A percentile compares a stretch with the other conserved stretches of the same genome.
Evolutionary conservation across 1,140 invertebrate species (phyloP).

Genomic region (Pemphigus obesinymphae): DNA sequence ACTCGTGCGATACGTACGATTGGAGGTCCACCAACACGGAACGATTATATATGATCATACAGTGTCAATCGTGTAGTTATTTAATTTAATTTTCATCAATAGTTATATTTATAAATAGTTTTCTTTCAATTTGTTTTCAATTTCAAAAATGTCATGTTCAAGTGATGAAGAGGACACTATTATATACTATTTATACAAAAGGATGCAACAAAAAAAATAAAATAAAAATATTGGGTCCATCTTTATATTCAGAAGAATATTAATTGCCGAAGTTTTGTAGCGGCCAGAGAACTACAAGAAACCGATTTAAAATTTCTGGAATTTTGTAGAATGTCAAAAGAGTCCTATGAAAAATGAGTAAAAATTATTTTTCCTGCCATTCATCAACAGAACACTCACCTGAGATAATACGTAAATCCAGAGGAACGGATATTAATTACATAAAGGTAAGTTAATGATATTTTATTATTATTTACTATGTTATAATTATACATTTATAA

Average conservation of each 20-base stretch:
- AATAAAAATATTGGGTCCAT: neutral
- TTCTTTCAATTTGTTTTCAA: neutral
- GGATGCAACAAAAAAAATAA: neutral
- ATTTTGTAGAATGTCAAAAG: constrained; percentile 1
- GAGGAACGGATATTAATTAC: constrained; percentile 9
- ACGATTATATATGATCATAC: too few species aligned
- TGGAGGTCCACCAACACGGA: too few species aligned
- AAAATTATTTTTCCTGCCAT: neutral
- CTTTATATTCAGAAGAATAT: neutral
- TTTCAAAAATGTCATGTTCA: neutral
- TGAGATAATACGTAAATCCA: neutral
- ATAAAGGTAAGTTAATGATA: neutral
- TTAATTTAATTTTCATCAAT: too few species aligned
- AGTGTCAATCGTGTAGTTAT: too few species aligned
- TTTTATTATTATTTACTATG: neutral
- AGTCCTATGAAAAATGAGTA: neutral
- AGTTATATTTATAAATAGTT: too few species aligned
- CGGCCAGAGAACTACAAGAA: neutral
- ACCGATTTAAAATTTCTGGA: neutral
- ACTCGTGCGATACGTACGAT: too few species aligned
- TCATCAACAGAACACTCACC: neutral
- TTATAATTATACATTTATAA: neutral
- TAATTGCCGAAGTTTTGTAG: neutral
- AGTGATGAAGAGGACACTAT: neutral
- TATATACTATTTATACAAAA: neutral